Evolutionary conservation across 2,888 invertebrate species (phyloP).

Genomic region (Pseudococcus viburni): DNA sequence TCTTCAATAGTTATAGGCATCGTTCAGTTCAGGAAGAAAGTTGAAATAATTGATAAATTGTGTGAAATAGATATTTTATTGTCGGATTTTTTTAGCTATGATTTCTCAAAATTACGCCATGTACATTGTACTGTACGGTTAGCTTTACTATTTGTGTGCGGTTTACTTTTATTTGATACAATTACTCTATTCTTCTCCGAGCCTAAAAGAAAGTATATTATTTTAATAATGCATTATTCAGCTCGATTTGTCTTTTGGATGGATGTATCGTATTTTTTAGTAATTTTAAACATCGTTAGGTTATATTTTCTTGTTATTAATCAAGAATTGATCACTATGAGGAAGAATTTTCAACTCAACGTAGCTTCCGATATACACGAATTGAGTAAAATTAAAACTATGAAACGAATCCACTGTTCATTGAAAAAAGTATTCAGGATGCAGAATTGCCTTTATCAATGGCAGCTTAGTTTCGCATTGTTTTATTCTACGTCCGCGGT

Average conservation of each 20-base stretch:
- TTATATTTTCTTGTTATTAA: neutral
- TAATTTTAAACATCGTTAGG: neutral
- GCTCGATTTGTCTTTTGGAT: neutral
- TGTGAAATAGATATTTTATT: neutral
- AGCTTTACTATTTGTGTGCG: neutral
- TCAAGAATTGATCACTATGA: neutral
- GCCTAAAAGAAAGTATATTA: too few species aligned
- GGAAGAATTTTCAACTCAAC: neutral
- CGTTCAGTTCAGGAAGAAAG: neutral
- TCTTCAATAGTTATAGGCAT: neutral
- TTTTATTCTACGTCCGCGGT: neutral
- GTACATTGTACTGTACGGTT: neutral
- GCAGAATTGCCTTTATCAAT: neutral
- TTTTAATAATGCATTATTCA: neutral
- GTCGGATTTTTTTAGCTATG: neutral
- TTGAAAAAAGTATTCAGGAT: slow-evolving; percentile 9
- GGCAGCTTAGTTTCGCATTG: slow-evolving; percentile 3
- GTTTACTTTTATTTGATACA: neutral
- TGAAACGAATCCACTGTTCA: neutral
- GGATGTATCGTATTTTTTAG: slow-evolving; percentile 1
- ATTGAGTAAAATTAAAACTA: neutral
- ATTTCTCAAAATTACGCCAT: neutral
- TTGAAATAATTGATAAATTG: neutral
- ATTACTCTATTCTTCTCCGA: neutral
- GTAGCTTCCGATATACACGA: neutral